Conservation (phyloP, 1,140 invertebrate species). For the Antheraea mylitta region DNA sequence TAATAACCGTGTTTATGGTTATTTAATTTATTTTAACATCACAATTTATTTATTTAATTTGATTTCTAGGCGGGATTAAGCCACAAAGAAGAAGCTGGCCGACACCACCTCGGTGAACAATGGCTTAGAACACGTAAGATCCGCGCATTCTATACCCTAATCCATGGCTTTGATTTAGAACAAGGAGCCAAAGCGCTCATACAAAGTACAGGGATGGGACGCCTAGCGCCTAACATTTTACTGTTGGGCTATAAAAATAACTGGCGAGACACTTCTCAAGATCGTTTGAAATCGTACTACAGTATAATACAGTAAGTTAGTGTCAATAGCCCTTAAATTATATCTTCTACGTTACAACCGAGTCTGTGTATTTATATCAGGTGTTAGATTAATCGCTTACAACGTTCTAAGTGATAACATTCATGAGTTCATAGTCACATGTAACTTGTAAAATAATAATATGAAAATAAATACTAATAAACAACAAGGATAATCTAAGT, state of each 20-base stretch:
- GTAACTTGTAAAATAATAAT: no score
- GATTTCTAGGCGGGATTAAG: slow-evolving; percentile 17
- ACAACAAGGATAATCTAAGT: no score
- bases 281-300: slow-evolving; percentile 89
- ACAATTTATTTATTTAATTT: no score
- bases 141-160: slow-evolving; percentile 91
- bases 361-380: no score
- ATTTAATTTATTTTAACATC: no score
- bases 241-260: slow-evolving; percentile 95
- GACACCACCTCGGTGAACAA: slow-evolving; percentile 76
- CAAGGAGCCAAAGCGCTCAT: slow-evolving; percentile 87
- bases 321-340: neutral
- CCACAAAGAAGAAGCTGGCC: slow-evolving; percentile 10
- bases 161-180: slow-evolving; percentile 89
- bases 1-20: no score
- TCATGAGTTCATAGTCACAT: no score
- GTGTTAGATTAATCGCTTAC: no score
- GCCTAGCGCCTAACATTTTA: slow-evolving; percentile 94
- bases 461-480: no score
- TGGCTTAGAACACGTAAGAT: slow-evolving; percentile 71
- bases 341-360: no score
- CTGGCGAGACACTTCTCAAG: slow-evolving; percentile 86
- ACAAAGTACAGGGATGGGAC: slow-evolving; percentile 91
- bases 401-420: no score
- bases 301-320: slow-evolving; percentile 87